Evolutionary conservation across 2,113 vertebrate genomes (phyloP), one percentile per base, ranked within the genome.

Genomic region (Empidonax traillii): DNA sequence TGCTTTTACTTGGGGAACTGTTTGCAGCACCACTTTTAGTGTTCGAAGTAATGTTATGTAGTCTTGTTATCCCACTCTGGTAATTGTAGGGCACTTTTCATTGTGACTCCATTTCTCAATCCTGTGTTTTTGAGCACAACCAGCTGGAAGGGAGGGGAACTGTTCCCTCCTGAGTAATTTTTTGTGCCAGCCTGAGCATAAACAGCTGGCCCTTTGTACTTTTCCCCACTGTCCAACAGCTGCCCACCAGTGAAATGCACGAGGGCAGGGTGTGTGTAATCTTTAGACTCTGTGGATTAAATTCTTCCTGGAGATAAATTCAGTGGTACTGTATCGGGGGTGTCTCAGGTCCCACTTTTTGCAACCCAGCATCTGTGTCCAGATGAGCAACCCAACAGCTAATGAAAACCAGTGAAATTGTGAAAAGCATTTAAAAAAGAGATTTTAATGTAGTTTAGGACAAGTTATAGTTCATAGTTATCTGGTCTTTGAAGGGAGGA

Each of bases 91-190:
- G 24, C 51, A 68, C 87, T 81, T 87, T 85, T 93, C 44, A 68
- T 56, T 65, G 51, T 59, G 47, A 68, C 88, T 80, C 59, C 19
- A 6, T 68, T 91, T 61, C 81, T 75, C 0, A 0, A 9, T 83
- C 30, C 59, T 44, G 22, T 33, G 3, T 73, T 90, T 90, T 62
- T 91, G 78, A 88, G 67, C 68, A 71, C 47, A 91, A 44, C 39
- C 93, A 97, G 76, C 92, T 95, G 92, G 85, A 89, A 95, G 62
- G 90, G 87, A 89, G 66, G 73, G 31, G 43, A 91, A 37, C 44
- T 63, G 6, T 77, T 92, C 44, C 71, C 66, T 90, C 53, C 93
- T 31, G 79, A 78, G 67, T 93, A 4, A 81, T 85, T 87, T 90
- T 92, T 96, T 87, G 58, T 96, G 58, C 65, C 71, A 77, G 62